Percentiles rank a stretch among this genome's conserved stretches.
These are phyloP conservation scores for Drosophila mimica DNA, from an alignment of 2,888 invertebrate species.

Conservation along the genomic window DNA sequence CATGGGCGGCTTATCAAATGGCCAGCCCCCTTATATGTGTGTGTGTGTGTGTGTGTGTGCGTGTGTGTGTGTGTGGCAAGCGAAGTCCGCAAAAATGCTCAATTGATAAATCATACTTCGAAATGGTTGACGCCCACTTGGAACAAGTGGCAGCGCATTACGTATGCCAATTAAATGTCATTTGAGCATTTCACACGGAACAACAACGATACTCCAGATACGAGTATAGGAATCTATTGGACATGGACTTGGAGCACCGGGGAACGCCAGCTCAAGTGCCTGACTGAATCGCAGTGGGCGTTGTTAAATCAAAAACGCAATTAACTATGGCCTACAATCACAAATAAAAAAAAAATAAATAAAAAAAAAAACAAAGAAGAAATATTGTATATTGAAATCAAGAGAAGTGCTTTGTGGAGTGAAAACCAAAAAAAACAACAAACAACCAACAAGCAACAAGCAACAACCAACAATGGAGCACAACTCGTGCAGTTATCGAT, in stretches of 20 bases:
- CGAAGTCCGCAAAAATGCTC: constrained; percentile 29
- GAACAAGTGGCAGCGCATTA: constrained; percentile 26
- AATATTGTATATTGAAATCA: neutral
- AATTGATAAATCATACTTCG: constrained; percentile 34
- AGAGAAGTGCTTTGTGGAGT: constrained; percentile 1
- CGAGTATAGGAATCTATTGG: constrained; percentile 1
- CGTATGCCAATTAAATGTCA: constrained; percentile 42
- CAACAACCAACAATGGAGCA: constrained; percentile 9
- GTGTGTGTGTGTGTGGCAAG: constrained; percentile 5
- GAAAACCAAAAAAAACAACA: too few relatives aligned
- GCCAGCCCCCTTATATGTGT: constrained; percentile 15
- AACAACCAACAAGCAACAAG: neutral
- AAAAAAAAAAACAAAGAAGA: neutral
- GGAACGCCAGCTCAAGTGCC: constrained; percentile 48
- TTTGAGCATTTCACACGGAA: constrained; percentile 15
- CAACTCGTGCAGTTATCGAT: constrained; percentile 69
- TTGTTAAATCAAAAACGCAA: constrained; percentile 73
- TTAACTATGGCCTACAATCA: constrained; percentile 65
- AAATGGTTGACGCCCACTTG: constrained; percentile 44
- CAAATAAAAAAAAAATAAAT: constrained; percentile 12
- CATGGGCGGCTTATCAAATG: constrained; percentile 37
- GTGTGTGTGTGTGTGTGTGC: neutral
- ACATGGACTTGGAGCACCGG: constrained; percentile 21
- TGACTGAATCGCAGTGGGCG: constrained; percentile 29
- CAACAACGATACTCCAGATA: constrained; percentile 7